Conservation (phyloP, 2,888 invertebrate species). For the Prenolepis imparis region DNA sequence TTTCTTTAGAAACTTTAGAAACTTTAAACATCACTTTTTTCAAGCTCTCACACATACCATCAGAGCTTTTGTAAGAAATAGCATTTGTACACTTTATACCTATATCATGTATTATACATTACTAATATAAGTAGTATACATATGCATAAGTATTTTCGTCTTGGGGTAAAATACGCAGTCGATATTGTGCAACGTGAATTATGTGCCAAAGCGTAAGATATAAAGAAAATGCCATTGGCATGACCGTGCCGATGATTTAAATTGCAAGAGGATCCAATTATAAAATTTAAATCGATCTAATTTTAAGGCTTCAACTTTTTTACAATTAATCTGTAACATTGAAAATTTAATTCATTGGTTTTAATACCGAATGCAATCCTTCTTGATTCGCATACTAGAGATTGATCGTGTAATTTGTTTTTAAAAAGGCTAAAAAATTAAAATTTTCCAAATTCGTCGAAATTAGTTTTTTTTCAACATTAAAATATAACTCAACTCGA, state of each 20-base stretch:
- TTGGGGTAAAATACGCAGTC: constrained; percentile 72
- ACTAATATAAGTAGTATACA: constrained; percentile 51
- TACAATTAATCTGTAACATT: neutral
- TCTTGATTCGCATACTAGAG: neutral
- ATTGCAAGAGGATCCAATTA: neutral
- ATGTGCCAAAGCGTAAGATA: constrained; percentile 85
- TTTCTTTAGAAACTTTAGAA: neutral
- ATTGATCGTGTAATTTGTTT: neutral
- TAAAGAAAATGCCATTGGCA: constrained; percentile 65
- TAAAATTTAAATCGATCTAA: neutral
- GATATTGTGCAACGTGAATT: constrained; percentile 83
- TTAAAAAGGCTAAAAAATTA: neutral
- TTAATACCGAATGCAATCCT: neutral
- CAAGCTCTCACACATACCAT: neutral
- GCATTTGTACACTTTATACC: constrained; percentile 16
- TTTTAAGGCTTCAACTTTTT: neutral
- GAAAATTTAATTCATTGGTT: neutral
- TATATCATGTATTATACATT: constrained; percentile 38
- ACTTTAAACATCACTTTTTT: neutral
- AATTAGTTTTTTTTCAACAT: neutral
- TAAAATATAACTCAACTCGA: neutral
- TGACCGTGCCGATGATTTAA: constrained; percentile 27
- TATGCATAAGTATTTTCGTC: constrained; percentile 39
- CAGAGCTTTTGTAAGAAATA: constrained; percentile 37
- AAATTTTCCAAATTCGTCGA: neutral